phyloP scores from a whole-genome alignment of 1,140 invertebrate species.

The Drosophila littoralis region DNA sequence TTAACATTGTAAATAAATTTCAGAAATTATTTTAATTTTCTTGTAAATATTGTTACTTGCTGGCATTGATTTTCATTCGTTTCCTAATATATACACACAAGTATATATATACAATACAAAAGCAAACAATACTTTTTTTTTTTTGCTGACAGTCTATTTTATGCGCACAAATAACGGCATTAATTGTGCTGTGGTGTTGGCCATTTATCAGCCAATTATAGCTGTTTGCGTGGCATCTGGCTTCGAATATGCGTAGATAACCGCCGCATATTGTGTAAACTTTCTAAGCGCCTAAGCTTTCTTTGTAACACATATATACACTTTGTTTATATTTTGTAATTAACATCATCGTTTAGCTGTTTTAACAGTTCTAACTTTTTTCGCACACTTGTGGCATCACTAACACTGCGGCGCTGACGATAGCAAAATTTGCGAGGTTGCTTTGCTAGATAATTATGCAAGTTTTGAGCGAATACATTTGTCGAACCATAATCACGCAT shows the following conservation, averaged over 20 bases:
- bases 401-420: conserved; percentile 55
- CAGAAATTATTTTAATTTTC: conserved; percentile 6
- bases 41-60: conserved; percentile 55
- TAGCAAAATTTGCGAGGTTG: conserved; percentile 38
- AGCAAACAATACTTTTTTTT: conserved; percentile 22
- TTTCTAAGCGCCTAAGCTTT: not conserved
- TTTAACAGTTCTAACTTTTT: conserved; percentile 22
- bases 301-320: not conserved
- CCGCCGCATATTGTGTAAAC: not conserved
- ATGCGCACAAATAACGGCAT: conserved; percentile 21
- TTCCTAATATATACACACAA: conserved; percentile 22
- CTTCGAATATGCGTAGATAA: not conserved
- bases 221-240: not conserved
- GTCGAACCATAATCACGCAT: not conserved
- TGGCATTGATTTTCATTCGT: conserved; percentile 60
- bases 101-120: not conserved
- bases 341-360: not conserved
- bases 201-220: conserved; percentile 1
- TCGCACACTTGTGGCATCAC: conserved; percentile 45
- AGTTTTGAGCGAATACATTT: conserved; percentile 2
- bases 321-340: not conserved
- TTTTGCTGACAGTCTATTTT: conserved; percentile 58
- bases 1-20: conserved; percentile 11
- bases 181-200: conserved; percentile 14
- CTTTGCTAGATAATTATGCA: conserved; percentile 11